These are phyloP conservation scores for Uromys caudimaculatus DNA, from an alignment of 2,797 vertebrate species.

Conservation along the genomic window DNA sequence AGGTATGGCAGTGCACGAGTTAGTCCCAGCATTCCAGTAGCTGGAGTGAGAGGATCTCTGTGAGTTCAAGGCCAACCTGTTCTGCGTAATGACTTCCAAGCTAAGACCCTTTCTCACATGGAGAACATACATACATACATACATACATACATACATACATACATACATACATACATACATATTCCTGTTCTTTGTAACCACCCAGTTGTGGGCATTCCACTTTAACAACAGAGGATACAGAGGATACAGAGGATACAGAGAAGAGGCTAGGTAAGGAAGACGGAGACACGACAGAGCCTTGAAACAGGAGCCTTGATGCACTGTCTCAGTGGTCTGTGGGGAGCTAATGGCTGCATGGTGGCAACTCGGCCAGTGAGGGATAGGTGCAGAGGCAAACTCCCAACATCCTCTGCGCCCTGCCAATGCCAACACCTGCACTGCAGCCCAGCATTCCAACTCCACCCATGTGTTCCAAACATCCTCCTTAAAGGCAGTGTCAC, in stretches of 20 bases:
- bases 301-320: not conserved
- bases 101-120: not conserved
- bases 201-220: not conserved
- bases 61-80: not conserved
- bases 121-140: accelerated
- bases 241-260: not conserved
- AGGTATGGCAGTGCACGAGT: not conserved
- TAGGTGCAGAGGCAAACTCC: not conserved
- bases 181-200: not conserved
- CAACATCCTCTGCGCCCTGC: not conserved
- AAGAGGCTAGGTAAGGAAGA: not conserved
- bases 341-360: not conserved
- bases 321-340: not conserved
- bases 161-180: not conserved
- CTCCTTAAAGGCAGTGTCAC: not conserved
- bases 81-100: not conserved
- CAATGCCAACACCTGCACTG: not conserved
- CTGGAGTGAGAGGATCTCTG: not conserved
- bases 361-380: not conserved
- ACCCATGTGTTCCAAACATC: not conserved
- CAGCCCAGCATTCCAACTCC: not conserved
- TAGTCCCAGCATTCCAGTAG: not conserved
- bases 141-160: not conserved
- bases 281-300: not conserved
- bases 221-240: not conserved